Evolutionary conservation across 2,888 invertebrate genomes (phyloP).

Genomic region (Lycaena phlaeas): DNA sequence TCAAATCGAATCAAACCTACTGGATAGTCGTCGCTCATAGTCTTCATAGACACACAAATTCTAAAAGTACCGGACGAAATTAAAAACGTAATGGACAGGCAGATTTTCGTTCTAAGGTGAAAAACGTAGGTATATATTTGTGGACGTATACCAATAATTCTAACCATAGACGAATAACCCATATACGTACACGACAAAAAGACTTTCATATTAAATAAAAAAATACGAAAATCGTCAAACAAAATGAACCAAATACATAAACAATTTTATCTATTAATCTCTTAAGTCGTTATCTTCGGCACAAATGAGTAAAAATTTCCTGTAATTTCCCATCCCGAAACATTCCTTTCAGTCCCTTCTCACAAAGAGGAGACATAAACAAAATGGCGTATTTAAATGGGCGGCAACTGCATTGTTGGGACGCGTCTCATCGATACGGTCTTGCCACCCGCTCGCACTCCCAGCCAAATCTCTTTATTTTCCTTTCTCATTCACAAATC

Average conservation of each 20-base stretch:
- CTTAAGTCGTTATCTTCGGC: slow-evolving; percentile 12
- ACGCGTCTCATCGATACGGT: slow-evolving; percentile 35
- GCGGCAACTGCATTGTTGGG: slow-evolving; percentile 64
- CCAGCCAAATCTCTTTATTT: slow-evolving; percentile 45
- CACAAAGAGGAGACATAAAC: slow-evolving; percentile 63
- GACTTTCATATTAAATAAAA: too few species aligned
- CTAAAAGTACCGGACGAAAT: too few species aligned
- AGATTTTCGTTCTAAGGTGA: too few species aligned
- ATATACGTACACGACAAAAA: too few species aligned
- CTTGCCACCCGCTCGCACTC: slow-evolving; percentile 47
- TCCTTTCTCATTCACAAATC: slow-evolving; percentile 33
- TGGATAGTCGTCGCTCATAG: too few species aligned
- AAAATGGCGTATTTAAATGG: slow-evolving; percentile 74
- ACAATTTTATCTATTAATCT: slow-evolving; percentile 10
- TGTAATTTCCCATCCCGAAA: slow-evolving; percentile 63
- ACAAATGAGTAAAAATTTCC: slow-evolving; percentile 60
- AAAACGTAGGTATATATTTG: too few species aligned
- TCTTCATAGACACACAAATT: too few species aligned
- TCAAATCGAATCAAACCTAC: too few species aligned
- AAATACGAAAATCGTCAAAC: too few species aligned
- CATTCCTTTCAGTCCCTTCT: slow-evolving; percentile 47
- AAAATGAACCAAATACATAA: slow-evolving; percentile 3
- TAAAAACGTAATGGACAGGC: too few species aligned
- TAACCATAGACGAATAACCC: too few species aligned
- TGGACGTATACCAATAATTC: too few species aligned